Evolutionary conservation across 1,140 invertebrate genomes (phyloP).

Genomic region (Hirudo medicinalis): DNA sequence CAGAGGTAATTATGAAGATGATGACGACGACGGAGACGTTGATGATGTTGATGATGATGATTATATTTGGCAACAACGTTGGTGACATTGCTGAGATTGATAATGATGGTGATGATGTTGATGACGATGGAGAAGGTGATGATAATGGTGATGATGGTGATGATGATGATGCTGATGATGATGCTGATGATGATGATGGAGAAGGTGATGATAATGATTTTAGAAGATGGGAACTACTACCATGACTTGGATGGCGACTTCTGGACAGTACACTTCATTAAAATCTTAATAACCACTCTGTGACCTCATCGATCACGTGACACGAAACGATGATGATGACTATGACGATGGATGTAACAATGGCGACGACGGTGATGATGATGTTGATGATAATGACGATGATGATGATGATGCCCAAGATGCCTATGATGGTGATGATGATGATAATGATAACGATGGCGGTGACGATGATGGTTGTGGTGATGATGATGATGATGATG

Average conservation of each 20-base stretch:
- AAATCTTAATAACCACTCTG: too few relatives aligned
- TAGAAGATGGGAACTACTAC: too few relatives aligned
- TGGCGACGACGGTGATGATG: background rate
- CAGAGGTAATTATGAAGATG: constrained; percentile 3
- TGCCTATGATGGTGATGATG: constrained; percentile 11
- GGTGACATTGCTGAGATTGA: background rate
- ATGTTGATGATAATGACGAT: constrained; percentile 1
- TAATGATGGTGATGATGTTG: background rate
- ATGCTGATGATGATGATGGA: background rate
- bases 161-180: background rate
- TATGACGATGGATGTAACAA: background rate
- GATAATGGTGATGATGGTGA: constrained; percentile 6
- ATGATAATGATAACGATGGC: background rate
- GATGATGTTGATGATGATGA: background rate
- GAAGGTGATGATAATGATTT: background rate
- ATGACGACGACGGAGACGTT: background rate
- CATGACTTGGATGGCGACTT: too few relatives aligned
- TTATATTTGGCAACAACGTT: too few relatives aligned
- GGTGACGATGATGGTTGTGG: constrained; percentile 3
- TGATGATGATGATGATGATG: constrained; percentile 16
- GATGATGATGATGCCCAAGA: background rate
- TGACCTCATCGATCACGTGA: background rate
- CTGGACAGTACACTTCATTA: too few relatives aligned
- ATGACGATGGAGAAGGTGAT: background rate
- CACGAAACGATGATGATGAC: background rate